These are phyloP conservation scores for Muscidifurax raptorellus DNA, from an alignment of 1,140 invertebrate genomes.

Conservation along the genomic window DNA sequence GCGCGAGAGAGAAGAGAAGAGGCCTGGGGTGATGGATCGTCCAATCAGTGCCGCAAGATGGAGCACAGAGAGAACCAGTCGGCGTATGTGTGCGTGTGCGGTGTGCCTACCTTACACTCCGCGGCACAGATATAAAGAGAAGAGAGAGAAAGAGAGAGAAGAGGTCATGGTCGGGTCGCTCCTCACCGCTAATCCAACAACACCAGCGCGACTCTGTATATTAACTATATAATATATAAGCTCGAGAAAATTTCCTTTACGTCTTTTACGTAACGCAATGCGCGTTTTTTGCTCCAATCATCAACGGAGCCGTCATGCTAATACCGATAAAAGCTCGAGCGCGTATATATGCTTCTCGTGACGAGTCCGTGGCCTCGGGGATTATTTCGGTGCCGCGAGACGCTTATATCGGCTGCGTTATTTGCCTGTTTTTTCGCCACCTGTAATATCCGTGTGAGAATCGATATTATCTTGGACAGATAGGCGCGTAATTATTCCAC, in stretches of 20 bases:
- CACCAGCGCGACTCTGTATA: conserved; percentile 57
- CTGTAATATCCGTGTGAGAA: neutral
- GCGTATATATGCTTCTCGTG: neutral
- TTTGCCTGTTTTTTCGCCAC: neutral
- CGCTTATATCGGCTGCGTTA: neutral
- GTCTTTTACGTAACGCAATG: neutral
- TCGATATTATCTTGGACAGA: conserved; percentile 2
- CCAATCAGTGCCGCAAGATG: conserved; percentile 77
- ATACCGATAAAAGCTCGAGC: neutral
- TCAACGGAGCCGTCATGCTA: neutral
- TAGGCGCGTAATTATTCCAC: conserved; percentile 33
- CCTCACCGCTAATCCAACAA: conserved; percentile 74
- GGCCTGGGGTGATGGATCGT: conserved; percentile 74
- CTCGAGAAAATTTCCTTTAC: neutral
- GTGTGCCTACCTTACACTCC: conserved; percentile 64
- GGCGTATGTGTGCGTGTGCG: conserved; percentile 49
- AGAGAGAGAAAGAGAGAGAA: conserved; percentile 57
- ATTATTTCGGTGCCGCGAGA: neutral
- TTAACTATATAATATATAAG: no score
- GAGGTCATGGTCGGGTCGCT: conserved; percentile 75
- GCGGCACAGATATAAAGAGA: conserved; percentile 58
- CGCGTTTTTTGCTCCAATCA: conserved; percentile 1
- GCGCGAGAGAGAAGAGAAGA: conserved; percentile 56
- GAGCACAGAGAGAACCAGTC: conserved; percentile 67
- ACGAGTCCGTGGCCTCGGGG: neutral